phyloP scores from a whole-genome alignment of 2,888 invertebrate species.

The Melangyna quadrimaculata region DNA sequence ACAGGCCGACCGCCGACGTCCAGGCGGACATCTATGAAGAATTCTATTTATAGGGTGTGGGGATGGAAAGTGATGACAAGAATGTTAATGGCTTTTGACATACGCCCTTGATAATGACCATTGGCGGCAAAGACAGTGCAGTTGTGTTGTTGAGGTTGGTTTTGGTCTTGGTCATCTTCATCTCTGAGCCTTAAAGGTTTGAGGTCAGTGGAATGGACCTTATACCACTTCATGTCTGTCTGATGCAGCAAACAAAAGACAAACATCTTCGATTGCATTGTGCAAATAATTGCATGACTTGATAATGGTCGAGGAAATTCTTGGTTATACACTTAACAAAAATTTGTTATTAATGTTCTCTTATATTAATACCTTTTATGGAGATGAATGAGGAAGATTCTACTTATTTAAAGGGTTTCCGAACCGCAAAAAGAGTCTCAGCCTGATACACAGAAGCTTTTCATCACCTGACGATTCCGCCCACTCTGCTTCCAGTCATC shows the following conservation, averaged over 20 bases:
- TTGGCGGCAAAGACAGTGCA: conserved; percentile 27
- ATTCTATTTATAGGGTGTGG: conserved; percentile 73
- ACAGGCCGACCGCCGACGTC: neutral
- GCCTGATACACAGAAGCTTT: too few relatives aligned
- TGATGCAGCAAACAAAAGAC: conserved; percentile 15
- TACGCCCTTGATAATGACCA: conserved; percentile 73
- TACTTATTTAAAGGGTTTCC: too few relatives aligned
- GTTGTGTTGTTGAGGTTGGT: neutral
- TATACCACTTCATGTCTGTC: conserved; percentile 27
- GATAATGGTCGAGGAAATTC: conserved; percentile 41
- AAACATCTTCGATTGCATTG: conserved; percentile 38
- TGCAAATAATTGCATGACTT: conserved; percentile 61
- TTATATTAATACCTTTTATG: neutral
- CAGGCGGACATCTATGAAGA: conserved; percentile 43
- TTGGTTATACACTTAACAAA: conserved; percentile 10
- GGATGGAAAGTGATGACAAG: conserved; percentile 75
- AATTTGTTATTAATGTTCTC: neutral
- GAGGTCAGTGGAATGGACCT: conserved; percentile 53
- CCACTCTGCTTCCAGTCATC: too few relatives aligned
- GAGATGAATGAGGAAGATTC: too few relatives aligned
- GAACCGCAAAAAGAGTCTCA: too few relatives aligned
- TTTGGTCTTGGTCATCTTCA: conserved; percentile 23
- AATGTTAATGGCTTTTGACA: conserved; percentile 77
- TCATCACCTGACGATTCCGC: too few relatives aligned
- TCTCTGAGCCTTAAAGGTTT: neutral